Base-by-base conservation (phyloP, 2,113 vertebrate species). In the Nesogale talazaci region DNA sequence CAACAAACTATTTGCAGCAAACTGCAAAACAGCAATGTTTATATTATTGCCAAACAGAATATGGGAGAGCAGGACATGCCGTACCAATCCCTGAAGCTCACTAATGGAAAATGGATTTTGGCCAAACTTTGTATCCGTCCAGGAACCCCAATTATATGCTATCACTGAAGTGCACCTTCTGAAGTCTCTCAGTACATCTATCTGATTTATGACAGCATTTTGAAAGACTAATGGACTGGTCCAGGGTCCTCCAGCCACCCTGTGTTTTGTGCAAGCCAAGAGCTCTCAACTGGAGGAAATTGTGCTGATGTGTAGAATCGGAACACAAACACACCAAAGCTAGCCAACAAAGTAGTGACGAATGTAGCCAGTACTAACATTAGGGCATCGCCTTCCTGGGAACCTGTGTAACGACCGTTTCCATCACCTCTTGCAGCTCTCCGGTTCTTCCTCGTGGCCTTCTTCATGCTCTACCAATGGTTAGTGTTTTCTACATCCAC, bases 161-260 rank as follows among this genome's bases (percentile, higher is more conserved):
- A 91, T 99, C 99, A 59, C 98, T 99, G 95, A 99, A 99, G 94
- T 99, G 99, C 97, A 94, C 99, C 99, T 96, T 99, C 99, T 0
- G 99, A 99, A 97, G 99, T 99, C 75, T 99, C 99, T 95, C 99
- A 99, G 97, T 99, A 99, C 92, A 98, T 99, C 97, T 99, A 99
- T 97, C 99, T 99, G 97, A 99, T 99, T 98, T 99, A 99, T 27
- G 99, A 99, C 96, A 98, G 98, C 77, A 99, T 99, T 96, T 98
- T 99, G 98, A 99, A 99, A 98, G 99, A 99, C 98, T 99, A 97
- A 98, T 93, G 52, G 92, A 94, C 87, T 34, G 70, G 88, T 94
- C 34, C 16, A 79, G 91, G 94, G 94, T 70, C 86, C 93, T 89
- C 56, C 40, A 74, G 40, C 89, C 95, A 86, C 94, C 96, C 74